These are phyloP conservation scores for Heterotis niloticus DNA, from an alignment of 2,113 vertebrate species.

Conservation along the genomic window DNA sequence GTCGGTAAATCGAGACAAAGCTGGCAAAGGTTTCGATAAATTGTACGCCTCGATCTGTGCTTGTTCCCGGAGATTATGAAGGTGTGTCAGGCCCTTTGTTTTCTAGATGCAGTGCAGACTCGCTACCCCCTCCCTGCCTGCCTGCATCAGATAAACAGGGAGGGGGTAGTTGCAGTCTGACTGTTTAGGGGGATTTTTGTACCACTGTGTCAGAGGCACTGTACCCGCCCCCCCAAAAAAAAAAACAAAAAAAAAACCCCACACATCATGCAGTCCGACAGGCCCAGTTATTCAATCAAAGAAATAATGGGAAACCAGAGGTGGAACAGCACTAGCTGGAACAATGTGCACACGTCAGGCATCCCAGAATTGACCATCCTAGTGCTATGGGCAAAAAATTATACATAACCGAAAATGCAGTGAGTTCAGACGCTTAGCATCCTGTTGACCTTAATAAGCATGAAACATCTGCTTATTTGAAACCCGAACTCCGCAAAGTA, in stretches of 20 bases:
- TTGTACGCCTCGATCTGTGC: not conserved
- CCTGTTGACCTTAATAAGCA: too few species aligned
- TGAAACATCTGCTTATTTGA: too few species aligned
- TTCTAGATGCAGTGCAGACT: not conserved
- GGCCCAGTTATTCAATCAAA: not conserved
- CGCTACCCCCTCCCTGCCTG: not conserved
- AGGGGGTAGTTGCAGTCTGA: not conserved
- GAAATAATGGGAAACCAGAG: not conserved
- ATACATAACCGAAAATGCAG: too few species aligned
- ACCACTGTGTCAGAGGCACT: too few species aligned
- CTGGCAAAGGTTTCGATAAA: not conserved
- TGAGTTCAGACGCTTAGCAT: too few species aligned
- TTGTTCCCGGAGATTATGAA: slow-evolving; percentile 7
- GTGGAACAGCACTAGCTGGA: too few species aligned
- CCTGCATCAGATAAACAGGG: not conserved
- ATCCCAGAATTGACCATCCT: too few species aligned
- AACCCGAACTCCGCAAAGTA: too few species aligned
- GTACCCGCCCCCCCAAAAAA: too few species aligned
- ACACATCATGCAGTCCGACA: not conserved
- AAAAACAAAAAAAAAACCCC: too few species aligned
- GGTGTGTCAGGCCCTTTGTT: not conserved
- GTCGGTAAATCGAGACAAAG: not conserved
- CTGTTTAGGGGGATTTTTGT: not conserved
- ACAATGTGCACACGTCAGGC: too few species aligned
- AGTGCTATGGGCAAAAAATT: too few species aligned